Percentiles rank a stretch among this genome's conserved stretches.
These are phyloP conservation scores for Iphiclides podalirius DNA, from an alignment of 2,888 invertebrate species.

Conservation along the genomic window DNA sequence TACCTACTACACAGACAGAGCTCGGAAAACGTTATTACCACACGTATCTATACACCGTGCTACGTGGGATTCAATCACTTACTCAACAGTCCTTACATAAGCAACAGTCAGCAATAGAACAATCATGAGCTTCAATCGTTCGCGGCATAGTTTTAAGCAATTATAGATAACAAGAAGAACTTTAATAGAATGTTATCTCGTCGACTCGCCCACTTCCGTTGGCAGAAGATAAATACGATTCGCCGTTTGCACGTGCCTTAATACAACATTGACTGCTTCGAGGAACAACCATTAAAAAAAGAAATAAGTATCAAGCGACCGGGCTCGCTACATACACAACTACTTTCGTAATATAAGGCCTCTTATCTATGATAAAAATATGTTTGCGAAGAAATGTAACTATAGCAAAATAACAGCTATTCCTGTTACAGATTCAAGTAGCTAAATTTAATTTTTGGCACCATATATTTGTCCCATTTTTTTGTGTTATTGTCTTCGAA, in stretches of 20 bases:
- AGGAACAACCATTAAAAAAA: neutral
- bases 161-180: constrained; percentile 31
- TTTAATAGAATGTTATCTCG: constrained; percentile 40
- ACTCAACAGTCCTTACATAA: constrained; percentile 17
- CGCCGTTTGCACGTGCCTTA: constrained; percentile 16
- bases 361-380: too few relatives aligned
- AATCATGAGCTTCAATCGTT: constrained; percentile 30
- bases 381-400: too few relatives aligned
- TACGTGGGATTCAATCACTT: constrained; percentile 24
- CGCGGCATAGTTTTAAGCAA: constrained; percentile 31
- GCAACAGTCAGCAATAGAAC: constrained; percentile 8
- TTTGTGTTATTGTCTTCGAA: too few relatives aligned
- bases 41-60: constrained; percentile 19
- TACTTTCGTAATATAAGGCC: too few relatives aligned
- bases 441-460: too few relatives aligned
- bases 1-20: too few relatives aligned
- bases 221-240: constrained; percentile 41
- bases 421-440: too few relatives aligned
- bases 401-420: too few relatives aligned
- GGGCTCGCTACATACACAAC: too few relatives aligned
- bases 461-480: too few relatives aligned
- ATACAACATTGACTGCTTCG: constrained; percentile 2
- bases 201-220: constrained; percentile 50
- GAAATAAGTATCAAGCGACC: too few relatives aligned
- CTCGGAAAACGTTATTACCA: constrained; percentile 9